These are phyloP conservation scores for Sciaenops ocellatus DNA, from an alignment of 2,797 vertebrate species.

Conservation along the genomic window DNA sequence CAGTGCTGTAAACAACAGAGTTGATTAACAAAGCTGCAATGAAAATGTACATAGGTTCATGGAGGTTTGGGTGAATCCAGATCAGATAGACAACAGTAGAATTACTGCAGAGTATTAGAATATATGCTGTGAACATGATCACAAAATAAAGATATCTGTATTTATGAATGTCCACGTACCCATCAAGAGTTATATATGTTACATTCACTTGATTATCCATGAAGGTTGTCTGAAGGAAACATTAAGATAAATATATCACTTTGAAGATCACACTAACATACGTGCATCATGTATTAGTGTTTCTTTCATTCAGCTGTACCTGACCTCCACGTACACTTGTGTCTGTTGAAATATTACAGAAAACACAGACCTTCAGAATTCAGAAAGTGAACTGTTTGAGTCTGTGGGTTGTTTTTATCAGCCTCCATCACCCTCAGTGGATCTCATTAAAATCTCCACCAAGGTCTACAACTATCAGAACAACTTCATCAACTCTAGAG, in stretches of 20 bases:
- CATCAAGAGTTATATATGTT: background rate
- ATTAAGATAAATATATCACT: no score
- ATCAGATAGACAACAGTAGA: slow-evolving; percentile 42
- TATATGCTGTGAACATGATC: slow-evolving; percentile 36
- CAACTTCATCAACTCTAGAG: no score
- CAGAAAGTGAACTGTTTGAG: no score
- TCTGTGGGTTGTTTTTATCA: background rate
- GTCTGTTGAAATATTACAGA: no score
- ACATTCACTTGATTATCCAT: background rate
- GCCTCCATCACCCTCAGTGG: background rate
- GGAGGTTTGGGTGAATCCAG: slow-evolving; percentile 46
- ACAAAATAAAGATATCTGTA: slow-evolving; percentile 42
- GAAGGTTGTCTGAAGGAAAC: background rate
- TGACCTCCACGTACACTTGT: no score
- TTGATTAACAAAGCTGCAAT: slow-evolving; percentile 60
- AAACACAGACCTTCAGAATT: no score
- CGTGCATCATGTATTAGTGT: no score
- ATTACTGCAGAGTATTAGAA: slow-evolving; percentile 52
- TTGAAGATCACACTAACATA: no score
- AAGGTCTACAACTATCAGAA: no score
- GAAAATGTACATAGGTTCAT: slow-evolving; percentile 48
- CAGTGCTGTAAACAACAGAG: slow-evolving; percentile 43
- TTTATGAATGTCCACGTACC: slow-evolving; percentile 9
- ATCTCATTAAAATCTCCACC: background rate
- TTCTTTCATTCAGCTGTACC: no score